Base-by-base conservation (phyloP, 2,113 vertebrate genomes). In the Ciconia maguari region DNA sequence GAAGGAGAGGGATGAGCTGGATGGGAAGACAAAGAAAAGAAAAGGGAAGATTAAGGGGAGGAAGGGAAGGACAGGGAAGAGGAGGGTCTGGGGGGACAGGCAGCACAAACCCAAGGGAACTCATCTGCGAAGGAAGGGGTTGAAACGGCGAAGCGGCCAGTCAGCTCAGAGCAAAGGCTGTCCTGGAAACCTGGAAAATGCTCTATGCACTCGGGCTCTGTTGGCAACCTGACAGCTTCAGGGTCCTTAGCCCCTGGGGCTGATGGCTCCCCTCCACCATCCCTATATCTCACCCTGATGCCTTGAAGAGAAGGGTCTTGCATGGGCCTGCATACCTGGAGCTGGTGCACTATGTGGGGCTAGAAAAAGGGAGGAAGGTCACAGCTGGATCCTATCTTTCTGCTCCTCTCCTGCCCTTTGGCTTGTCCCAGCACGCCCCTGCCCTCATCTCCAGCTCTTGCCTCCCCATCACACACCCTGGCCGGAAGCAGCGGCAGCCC, bases 201-300 rank as follows among this genome's bases (percentile, higher is more conserved):
- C 9, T 60, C 34, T 25, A 20, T 30, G 13, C 8, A 13, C 32
- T 79, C 0, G 0, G n/a, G n/a, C 10, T 1, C 2, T 52, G 17
- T 10, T 69, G 83, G 58, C 52, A 88, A 65, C 57, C 6, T 52
- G 52, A 51, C 16, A 79, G 18, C 48, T 69, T 69, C 61, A 87
- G 61, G 3, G 4, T 51, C 51, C 38, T 58, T 22, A 61, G 30
- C 4, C 10, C 11, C 22, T 1, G 4, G 22, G 32, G 48, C 32
- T 79, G 55, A 48, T 1, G 4, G 42, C 10, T 78, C 15, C 25
- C 26, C 20, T 60, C 60, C 42, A 44, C 17, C 34, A 38, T 30
- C 48, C 9, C 29, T 10, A 2, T 46, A 6, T 38, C 34, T 62
- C 64, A 51, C 20, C 7, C 13, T 0, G 3, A 11, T 8, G 10